phyloP scores from a whole-genome alignment of 2,888 invertebrate species.

The Rugalucina vietnamica region DNA sequence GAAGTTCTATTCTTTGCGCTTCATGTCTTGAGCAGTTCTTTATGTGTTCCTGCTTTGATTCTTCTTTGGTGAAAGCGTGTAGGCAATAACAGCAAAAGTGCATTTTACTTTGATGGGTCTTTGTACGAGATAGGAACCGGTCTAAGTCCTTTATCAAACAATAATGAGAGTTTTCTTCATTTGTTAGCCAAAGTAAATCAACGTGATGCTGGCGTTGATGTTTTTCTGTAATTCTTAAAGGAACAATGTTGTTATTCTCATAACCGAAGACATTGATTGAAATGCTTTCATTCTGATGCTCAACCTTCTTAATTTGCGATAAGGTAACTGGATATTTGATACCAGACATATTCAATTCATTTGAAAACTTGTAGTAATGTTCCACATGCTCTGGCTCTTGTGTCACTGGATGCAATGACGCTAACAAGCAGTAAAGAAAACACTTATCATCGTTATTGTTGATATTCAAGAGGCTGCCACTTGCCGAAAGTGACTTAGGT shows the following conservation, averaged over 20 bases:
- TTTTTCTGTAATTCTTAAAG: constrained; percentile 39
- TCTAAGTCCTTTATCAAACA: constrained; percentile 55
- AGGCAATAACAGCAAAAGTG: constrained; percentile 37
- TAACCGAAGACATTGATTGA: constrained; percentile 52
- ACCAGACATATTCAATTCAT: constrained; percentile 43
- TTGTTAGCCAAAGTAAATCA: constrained; percentile 46
- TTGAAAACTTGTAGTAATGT: constrained; percentile 32
- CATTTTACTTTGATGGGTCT: constrained; percentile 9
- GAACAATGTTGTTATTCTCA: constrained; percentile 45
- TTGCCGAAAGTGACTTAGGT: constrained; percentile 21
- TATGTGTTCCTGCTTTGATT: constrained; percentile 21
- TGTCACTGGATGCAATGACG: constrained; percentile 33
- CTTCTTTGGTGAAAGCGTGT: constrained; percentile 35
- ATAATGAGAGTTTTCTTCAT: constrained; percentile 40
- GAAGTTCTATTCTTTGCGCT: constrained; percentile 34
- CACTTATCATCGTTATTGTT: constrained; percentile 49
- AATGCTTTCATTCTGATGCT: constrained; percentile 39
- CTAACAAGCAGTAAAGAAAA: constrained; percentile 50
- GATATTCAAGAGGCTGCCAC: constrained; percentile 40
- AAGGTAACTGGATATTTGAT: constrained; percentile 46
- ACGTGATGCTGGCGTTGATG: constrained; percentile 37
- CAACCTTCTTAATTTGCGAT: constrained; percentile 32
- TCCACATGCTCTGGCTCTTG: constrained; percentile 29
- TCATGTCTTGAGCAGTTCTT: constrained; percentile 30
- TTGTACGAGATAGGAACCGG: constrained; percentile 46